Conservation (phyloP, 2,888 invertebrate species). For the Euphydryas editha region DNA sequence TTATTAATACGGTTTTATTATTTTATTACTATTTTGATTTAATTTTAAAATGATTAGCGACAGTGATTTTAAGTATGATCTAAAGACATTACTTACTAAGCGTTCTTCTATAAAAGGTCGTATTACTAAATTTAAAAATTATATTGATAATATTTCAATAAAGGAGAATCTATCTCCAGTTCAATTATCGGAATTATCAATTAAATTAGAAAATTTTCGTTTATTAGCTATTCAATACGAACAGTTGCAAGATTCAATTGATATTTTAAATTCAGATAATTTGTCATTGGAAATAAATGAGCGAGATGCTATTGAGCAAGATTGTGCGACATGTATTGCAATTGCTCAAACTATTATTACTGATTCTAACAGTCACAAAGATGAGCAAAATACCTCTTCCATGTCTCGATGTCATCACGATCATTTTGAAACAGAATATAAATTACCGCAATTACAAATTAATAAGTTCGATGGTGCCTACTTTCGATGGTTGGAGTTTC, state of each 20-base stretch:
- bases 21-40: no score
- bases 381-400: constrained; percentile 5
- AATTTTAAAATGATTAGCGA: no score
- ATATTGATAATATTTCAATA: not conserved
- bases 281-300: constrained; percentile 5
- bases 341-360: not conserved
- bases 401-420: constrained; percentile 2
- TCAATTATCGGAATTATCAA: constrained; percentile 8
- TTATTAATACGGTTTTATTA: no score
- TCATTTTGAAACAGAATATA: constrained; percentile 16
- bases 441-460: constrained; percentile 28
- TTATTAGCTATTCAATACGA: constrained; percentile 13
- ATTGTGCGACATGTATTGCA: constrained; percentile 2
- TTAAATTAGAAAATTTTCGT: constrained; percentile 8
- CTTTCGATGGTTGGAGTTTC: constrained; percentile 31
- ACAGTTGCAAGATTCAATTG: constrained; percentile 7
- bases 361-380: not conserved
- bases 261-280: constrained; percentile 13
- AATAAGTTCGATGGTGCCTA: constrained; percentile 29
- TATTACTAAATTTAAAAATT: not conserved
- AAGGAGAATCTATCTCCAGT: constrained; percentile 1
- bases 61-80: no score
- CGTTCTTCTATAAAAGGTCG: not conserved
- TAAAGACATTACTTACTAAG: not conserved
- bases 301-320: constrained; percentile 7